Evolutionary conservation across 2,888 invertebrate species (phyloP).

Genomic region (Timema podura): DNA sequence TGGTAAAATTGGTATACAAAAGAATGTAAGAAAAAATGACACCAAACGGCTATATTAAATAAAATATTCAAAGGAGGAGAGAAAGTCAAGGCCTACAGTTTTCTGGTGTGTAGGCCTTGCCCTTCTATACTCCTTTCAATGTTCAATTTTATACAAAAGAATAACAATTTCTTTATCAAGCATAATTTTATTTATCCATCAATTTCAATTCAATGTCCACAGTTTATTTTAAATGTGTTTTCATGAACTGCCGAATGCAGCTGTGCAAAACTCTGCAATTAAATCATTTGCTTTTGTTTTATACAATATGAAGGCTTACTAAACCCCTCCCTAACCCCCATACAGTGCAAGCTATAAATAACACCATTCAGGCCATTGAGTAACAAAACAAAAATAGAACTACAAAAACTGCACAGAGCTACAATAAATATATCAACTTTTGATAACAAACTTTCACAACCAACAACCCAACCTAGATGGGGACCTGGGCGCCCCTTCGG

Average conservation of each 20-base stretch:
- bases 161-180: constrained; percentile 2
- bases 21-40: no score
- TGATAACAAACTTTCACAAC: neutral
- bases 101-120: no score
- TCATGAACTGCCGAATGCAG: constrained; percentile 2
- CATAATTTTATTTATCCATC: constrained; percentile 12
- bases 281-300: neutral
- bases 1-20: no score
- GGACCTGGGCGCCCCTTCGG: neutral
- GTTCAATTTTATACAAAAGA: neutral
- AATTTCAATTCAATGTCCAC: constrained; percentile 7
- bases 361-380: neutral
- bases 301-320: constrained; percentile 5
- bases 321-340: neutral
- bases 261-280: neutral
- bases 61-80: no score
- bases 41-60: no score
- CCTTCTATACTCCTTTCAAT: no score
- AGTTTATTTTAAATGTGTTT: constrained; percentile 3
- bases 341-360: neutral
- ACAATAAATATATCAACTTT: neutral
- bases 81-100: no score
- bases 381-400: constrained; percentile 11
- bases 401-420: constrained; percentile 11
- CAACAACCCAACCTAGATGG: neutral